Evolutionary conservation across 1,140 invertebrate species (phyloP), one percentile per base, ranked within the genome.

Genomic region (Papilio glaucus): DNA sequence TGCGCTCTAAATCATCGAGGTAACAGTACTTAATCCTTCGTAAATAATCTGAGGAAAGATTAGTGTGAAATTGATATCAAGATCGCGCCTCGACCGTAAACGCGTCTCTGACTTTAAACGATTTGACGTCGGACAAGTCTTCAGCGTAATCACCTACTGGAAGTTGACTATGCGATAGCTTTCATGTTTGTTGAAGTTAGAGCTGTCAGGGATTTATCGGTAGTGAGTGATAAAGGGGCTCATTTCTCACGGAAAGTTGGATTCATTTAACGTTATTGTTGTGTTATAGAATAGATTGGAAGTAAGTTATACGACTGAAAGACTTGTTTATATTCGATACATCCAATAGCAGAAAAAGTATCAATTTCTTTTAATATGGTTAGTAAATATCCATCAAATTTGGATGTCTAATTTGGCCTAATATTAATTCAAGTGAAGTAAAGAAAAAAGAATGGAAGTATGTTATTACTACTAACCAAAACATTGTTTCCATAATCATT

Each of bases 41-140:
- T 61, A 62, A 73, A 38, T 70, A 70, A 69, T 73, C 49, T 6
- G 12, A 53, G 38, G 72, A 68, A 62, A 70, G 49, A 74, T 63
- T 70, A 41, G 65, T 68, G 72, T 73, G 38, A 73, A 73, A 73
- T 69, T 73, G 49, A 73, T 73, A 73, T 62, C 63, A 60, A 73
- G 72, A 73, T 61, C 37, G 37, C 39, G 65, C 26, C 53, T 18
- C 62, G 13, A 38, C n/a, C n/a, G 60, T 33, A 69, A 26, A 24
- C 15, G 42, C 67, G 26, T 6, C 67, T 69, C 6, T 49, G 67
- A 69, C 13, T 49, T 65, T 39, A 45, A 49, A 53, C 42, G 42
- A 53, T 69, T 24, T 49, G 67, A 69, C 67, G 13, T 29, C 24
- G 26, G 24, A 49, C 67, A 49, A 69, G 42, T 53, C 67, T 69